Evolutionary conservation across 2,797 vertebrate species (phyloP).

Genomic region (Nannoperca australis): DNA sequence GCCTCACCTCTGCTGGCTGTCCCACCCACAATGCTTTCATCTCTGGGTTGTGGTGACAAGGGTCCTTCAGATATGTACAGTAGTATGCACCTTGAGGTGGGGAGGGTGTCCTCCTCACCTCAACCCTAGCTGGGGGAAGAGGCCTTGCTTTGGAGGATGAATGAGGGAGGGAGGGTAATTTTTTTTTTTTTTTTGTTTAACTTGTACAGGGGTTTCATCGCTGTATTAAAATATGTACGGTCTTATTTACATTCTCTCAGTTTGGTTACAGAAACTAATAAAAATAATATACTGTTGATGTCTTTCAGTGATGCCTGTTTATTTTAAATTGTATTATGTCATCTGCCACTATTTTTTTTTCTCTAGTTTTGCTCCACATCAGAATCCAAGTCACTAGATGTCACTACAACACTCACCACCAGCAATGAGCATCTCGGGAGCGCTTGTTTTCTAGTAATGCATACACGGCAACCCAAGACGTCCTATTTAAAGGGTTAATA

Average conservation of each 20-base stretch:
- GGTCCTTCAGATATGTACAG: slow-evolving; percentile 81
- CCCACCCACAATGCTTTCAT: slow-evolving; percentile 76
- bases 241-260: slow-evolving; percentile 99
- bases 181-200: slow-evolving; percentile 89
- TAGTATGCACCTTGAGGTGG: slow-evolving; percentile 86
- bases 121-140: slow-evolving; percentile 79
- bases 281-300: slow-evolving; percentile 97
- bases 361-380: background rate
- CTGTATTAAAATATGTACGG: slow-evolving; percentile 99
- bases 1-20: slow-evolving; percentile 73
- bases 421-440: background rate
- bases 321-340: rapidly evolving
- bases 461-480: background rate
- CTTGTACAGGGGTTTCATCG: slow-evolving; percentile 99
- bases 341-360: background rate
- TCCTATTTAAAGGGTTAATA: background rate
- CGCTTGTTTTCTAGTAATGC: background rate
- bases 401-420: background rate
- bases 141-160: slow-evolving; percentile 81
- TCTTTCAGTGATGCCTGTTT: slow-evolving; percentile 42
- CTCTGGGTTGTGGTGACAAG: slow-evolving; percentile 65
- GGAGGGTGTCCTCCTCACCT: slow-evolving; percentile 86
- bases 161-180: slow-evolving; percentile 80
- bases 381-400: slow-evolving; percentile 38
- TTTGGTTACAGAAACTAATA: slow-evolving; percentile 99